These are phyloP conservation scores for Biston stratarius DNA, from an alignment of 2,888 invertebrate species.

Conservation along the genomic window DNA sequence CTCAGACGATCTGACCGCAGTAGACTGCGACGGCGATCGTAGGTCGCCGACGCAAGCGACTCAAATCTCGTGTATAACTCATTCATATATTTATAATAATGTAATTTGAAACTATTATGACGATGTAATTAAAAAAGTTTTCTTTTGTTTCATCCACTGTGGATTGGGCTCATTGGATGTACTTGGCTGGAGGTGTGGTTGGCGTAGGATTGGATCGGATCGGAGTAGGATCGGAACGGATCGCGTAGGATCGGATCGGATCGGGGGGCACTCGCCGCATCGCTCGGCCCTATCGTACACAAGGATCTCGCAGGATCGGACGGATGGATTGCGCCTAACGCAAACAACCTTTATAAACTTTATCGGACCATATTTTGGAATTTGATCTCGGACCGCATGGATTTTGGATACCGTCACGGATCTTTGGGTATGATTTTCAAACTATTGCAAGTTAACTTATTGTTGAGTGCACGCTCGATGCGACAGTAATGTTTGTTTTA, in stretches of 20 bases:
- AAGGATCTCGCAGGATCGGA: conserved; percentile 55
- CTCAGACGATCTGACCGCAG: conserved; percentile 4
- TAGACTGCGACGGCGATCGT: conserved; percentile 4
- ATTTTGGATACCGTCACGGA: conserved; percentile 59
- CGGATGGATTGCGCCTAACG: conserved; percentile 48
- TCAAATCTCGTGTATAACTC: not conserved
- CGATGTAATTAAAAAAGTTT: conserved; percentile 77
- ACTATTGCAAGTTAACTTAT: conserved; percentile 77
- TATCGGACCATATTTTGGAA: conserved; percentile 20
- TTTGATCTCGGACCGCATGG: conserved; percentile 39
- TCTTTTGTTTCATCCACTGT: conserved; percentile 87
- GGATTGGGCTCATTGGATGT: conserved; percentile 81
- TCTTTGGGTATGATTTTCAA: conserved; percentile 82
- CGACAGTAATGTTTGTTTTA: conserved; percentile 68
- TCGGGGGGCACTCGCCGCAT: conserved; percentile 49
- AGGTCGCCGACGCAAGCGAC: conserved; percentile 8
- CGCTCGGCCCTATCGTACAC: conserved; percentile 58
- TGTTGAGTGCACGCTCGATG: conserved; percentile 82
- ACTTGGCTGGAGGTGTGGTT: conserved; percentile 61
- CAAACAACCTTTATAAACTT: conserved; percentile 48
- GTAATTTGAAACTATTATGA: conserved; percentile 41
- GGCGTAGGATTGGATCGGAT: conserved; percentile 59
- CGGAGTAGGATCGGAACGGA: conserved; percentile 41
- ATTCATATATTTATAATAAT: conserved; percentile 32
- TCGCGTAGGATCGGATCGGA: conserved; percentile 49